Conservation (phyloP, 2,113 vertebrate genomes). For the Natator depressus region DNA sequence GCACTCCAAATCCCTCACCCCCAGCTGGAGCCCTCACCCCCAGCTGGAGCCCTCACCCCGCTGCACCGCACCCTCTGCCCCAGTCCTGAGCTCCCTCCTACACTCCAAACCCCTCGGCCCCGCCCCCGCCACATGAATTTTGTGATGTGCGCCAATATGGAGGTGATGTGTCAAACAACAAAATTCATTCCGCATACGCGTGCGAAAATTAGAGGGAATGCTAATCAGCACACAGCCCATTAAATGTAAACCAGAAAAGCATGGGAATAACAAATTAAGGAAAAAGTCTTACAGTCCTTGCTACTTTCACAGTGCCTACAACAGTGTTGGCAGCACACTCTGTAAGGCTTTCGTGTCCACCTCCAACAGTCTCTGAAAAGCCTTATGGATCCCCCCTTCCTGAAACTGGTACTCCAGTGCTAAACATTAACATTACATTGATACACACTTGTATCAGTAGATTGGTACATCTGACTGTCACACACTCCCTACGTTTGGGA, state of each 20-base stretch:
- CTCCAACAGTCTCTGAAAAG: background rate
- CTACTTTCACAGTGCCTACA: background rate
- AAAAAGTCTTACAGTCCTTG: background rate
- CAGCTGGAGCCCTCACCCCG: too few species aligned
- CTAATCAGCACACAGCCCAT: background rate
- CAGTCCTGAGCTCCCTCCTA: too few species aligned
- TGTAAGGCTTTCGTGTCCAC: background rate
- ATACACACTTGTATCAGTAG: background rate
- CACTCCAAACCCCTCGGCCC: too few species aligned
- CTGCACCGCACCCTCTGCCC: too few species aligned
- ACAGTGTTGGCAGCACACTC: accelerated
- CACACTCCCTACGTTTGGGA: background rate
- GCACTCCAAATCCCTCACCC: too few species aligned
- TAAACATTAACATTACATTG: background rate
- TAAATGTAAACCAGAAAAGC: background rate
- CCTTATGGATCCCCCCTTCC: accelerated
- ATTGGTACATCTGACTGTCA: background rate
- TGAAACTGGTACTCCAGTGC: background rate
- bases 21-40: too few species aligned
- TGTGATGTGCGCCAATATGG: too few species aligned
- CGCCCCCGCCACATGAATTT: too few species aligned
- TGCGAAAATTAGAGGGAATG: too few species aligned
- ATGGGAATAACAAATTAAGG: background rate
- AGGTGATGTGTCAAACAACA: too few species aligned
- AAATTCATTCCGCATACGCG: too few species aligned